Conservation (phyloP, 2,888 invertebrate genomes). For the Morpho deidamia region DNA sequence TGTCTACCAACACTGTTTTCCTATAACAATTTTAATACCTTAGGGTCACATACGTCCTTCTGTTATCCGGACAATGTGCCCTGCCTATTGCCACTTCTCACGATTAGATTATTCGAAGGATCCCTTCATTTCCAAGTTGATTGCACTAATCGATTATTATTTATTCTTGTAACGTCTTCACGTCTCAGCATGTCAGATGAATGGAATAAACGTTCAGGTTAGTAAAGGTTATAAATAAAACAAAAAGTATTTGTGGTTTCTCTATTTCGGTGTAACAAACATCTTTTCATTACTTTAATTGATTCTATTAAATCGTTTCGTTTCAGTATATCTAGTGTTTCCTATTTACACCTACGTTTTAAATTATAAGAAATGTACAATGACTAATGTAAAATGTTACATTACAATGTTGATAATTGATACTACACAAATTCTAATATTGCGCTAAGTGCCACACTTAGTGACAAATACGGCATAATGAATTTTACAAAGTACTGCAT, state of each 20-base stretch:
- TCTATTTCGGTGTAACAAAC: slow-evolving; percentile 78
- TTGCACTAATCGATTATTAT: no score
- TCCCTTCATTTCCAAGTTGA: neutral
- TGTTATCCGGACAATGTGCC: no score
- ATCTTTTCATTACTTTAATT: slow-evolving; percentile 56
- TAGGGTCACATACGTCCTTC: no score
- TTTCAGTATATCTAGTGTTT: slow-evolving; percentile 37
- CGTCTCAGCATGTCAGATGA: no score
- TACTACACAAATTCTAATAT: neutral
- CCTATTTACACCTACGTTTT: slow-evolving; percentile 40
- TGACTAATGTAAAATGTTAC: neutral
- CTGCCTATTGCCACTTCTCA: no score
- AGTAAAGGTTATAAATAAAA: slow-evolving; percentile 20
- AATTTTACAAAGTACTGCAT: no score
- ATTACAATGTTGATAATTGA: neutral
- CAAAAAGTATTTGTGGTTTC: slow-evolving; percentile 25
- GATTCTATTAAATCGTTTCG: slow-evolving; percentile 39
- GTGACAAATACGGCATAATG: neutral
- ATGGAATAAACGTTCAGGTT: no score
- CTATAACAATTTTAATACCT: no score
- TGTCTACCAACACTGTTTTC: no score
- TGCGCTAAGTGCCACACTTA: neutral
- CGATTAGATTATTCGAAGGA: no score
- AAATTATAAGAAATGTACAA: slow-evolving; percentile 18
- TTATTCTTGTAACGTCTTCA: no score